Percentiles rank a stretch among this genome's conserved stretches.
Conservation (phyloP, 2,113 vertebrate genomes). For the Lophotis ruficrista region DNA sequence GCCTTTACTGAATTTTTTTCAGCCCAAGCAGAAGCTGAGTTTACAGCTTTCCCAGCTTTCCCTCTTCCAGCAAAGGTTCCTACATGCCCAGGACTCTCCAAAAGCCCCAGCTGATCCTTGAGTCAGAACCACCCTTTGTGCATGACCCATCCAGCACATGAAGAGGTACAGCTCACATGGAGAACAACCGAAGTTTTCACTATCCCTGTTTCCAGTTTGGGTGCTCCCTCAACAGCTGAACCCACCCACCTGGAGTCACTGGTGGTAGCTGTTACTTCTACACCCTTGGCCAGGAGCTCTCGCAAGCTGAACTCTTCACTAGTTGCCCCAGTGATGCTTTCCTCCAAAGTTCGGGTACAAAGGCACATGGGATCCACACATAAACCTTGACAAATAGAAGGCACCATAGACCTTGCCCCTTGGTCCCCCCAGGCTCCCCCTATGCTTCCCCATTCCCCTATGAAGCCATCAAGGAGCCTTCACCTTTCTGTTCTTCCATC, state of each 20-base stretch:
- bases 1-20: not conserved
- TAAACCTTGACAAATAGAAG: not conserved
- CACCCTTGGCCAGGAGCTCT: not conserved
- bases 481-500: not conserved
- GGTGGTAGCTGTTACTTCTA: not conserved
- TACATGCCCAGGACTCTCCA: not conserved
- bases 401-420: not conserved
- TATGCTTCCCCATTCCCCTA: not conserved
- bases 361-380: not conserved
- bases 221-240: not conserved
- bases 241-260: not conserved
- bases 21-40: not conserved
- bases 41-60: not conserved
- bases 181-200: not conserved
- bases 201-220: not conserved
- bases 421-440: not conserved
- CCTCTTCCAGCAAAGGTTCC: not conserved
- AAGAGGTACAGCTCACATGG: not conserved
- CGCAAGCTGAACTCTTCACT: not conserved
- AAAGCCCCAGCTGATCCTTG: not conserved
- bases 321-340: not conserved
- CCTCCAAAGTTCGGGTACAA: not conserved
- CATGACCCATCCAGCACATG: not conserved
- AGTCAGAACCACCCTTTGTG: not conserved
- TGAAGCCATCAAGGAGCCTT: not conserved